These are phyloP conservation scores for Trematocara macrostoma DNA, from an alignment of 2,113 vertebrate species.

Conservation along the genomic window DNA sequence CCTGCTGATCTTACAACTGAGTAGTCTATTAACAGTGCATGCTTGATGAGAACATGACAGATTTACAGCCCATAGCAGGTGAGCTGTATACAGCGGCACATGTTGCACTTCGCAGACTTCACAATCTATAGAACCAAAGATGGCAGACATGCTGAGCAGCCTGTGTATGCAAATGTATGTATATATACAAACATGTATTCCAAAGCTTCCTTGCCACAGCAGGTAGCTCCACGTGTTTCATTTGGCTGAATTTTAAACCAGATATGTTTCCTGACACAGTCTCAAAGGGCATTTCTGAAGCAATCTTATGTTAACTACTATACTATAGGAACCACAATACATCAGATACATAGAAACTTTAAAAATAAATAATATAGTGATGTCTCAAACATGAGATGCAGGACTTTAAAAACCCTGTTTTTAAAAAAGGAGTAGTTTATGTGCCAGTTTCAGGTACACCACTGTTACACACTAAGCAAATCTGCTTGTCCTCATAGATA, in stretches of 20 bases:
- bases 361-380: not conserved
- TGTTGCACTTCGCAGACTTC: not conserved
- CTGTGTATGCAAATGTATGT: not conserved
- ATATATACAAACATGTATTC: not conserved
- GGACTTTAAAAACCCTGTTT: not conserved
- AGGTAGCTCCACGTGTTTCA: not conserved
- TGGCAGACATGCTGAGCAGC: not conserved
- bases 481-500: not conserved
- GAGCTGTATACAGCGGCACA: not conserved
- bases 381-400: not conserved
- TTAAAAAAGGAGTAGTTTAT: not conserved
- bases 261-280: not conserved
- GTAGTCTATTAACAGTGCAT: constrained; percentile 26
- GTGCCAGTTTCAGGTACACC: not conserved
- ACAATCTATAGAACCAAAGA: not conserved
- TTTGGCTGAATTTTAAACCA: not conserved
- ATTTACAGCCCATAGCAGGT: constrained; percentile 32
- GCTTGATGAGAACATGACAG: constrained; percentile 26
- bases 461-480: not conserved
- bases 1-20: not conserved
- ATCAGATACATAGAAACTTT: not conserved
- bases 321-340: not conserved
- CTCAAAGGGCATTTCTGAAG: not conserved
- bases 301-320: not conserved
- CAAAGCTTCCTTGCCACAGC: not conserved